Evolutionary conservation across 92 coral and sea anemone species (phyloP), one percentile per base, ranked within the genome.

Genomic region (Phenganax stokvisi): DNA sequence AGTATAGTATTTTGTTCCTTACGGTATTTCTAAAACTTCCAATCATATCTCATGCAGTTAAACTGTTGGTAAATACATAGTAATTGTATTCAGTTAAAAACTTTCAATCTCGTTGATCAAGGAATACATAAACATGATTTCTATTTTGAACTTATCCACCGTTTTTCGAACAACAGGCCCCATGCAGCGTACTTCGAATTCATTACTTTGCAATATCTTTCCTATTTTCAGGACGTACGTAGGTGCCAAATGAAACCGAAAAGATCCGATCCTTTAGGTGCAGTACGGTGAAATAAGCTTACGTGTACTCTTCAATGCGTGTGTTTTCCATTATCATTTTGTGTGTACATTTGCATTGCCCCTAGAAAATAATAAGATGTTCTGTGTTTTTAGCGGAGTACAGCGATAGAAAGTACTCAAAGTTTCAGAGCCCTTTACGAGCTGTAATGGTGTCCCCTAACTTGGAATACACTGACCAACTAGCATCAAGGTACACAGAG

Each of bases 331-430:
- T 56, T 56, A 56, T 56, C 16, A 56, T 15, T 56, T 10, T 56
- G 7, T 56, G 12, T 1, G 1, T 12, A 7, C 28, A 15, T 13
- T 0, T 13, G 28, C 28, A 6, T 13, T 61, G 27, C 28, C 67
- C n/a, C 13, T 13, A 15, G 1, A 0, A 61, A 6, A 61, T 7
- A 7, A 7, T 61, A 61, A 61, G 1, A 28, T 15, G 25, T 51
- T 57, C 70, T 56, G 56, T n/a, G 11, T 6, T 81, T 53, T 12
- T 69, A 91, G 96, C 82, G 37, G 85, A 84, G 56, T 64, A 87
- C 85, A 82, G 64, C 55, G 90, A 89, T 81, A 86, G 96, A 6
- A 86, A 89, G 57, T 55, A 83, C 30, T 81, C 78, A 54, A 74
- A 56, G 57, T 81, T 87, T 30, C 73, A 66, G 47, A 53, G 72